phyloP scores from a whole-genome alignment of 1,140 invertebrate species.

The Ceratina japonica region DNA sequence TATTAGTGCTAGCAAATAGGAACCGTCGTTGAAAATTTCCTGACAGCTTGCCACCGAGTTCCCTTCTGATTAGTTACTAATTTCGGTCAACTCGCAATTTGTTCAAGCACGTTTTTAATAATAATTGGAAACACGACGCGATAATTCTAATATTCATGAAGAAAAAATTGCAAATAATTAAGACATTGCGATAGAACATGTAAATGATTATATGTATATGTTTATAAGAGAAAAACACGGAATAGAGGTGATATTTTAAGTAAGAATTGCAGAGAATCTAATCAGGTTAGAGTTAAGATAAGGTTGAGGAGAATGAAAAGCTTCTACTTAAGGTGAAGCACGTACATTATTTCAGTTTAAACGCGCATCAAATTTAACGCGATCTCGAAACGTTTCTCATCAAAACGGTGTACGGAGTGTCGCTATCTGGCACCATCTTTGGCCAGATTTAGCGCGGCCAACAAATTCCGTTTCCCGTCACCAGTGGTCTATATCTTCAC shows the following conservation, averaged over 20 bases:
- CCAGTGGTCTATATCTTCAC: background rate
- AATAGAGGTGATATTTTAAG: no score
- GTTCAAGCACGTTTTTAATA: no score
- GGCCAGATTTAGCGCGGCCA: background rate
- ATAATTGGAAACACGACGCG: no score
- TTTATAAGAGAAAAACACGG: no score
- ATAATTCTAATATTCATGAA: no score
- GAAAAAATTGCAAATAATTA: no score
- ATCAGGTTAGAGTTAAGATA: background rate
- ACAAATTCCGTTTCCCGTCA: background rate
- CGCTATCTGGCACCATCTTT: background rate
- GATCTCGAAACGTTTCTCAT: background rate
- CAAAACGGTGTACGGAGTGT: background rate
- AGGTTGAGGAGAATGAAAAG: background rate
- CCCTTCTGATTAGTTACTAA: background rate
- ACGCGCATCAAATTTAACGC: background rate
- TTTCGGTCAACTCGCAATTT: background rate
- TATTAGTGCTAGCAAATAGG: constrained; percentile 44
- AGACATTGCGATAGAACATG: no score
- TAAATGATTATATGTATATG: no score
- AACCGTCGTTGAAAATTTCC: constrained; percentile 27
- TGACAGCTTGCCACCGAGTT: constrained; percentile 4
- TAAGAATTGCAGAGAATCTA: background rate
- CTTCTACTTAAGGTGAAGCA: no score
- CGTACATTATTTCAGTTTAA: background rate